A percentile compares a stretch with the other conserved stretches of the same genome.
Conservation (phyloP, 1,140 invertebrate species). For the Ostrea edulis region DNA sequence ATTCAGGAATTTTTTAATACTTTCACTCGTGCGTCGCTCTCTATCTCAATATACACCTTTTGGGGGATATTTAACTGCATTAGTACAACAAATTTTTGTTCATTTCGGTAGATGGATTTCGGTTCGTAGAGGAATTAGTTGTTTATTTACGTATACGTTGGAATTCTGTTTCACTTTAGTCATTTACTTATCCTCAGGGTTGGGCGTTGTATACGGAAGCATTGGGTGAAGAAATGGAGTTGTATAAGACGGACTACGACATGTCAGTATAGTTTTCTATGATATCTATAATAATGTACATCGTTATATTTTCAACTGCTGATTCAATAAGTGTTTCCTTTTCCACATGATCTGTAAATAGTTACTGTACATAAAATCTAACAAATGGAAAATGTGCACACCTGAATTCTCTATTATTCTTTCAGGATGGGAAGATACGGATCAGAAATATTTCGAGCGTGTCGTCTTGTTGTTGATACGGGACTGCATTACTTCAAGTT, state of each 20-base stretch:
- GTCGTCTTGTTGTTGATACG: conserved; percentile 79
- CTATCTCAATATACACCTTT: too few relatives aligned
- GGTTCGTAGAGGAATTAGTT: too few relatives aligned
- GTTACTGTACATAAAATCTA: too few relatives aligned
- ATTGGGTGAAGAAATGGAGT: conserved; percentile 76
- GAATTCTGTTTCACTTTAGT: background rate
- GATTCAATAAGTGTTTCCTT: too few relatives aligned
- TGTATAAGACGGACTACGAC: conserved; percentile 65
- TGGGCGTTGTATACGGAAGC: conserved; percentile 80
- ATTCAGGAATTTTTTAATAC: too few relatives aligned
- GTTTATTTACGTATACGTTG: background rate
- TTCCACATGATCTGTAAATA: too few relatives aligned
- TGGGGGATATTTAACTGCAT: background rate
- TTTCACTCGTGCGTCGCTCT: too few relatives aligned
- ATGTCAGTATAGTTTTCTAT: conserved; percentile 62
- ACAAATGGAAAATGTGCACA: too few relatives aligned
- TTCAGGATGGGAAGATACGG: conserved; percentile 75
- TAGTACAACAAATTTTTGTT: background rate
- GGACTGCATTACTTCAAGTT: conserved; percentile 79
- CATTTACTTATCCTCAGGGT: conserved; percentile 66
- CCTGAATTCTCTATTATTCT: background rate
- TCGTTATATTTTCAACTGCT: too few relatives aligned
- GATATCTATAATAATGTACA: too few relatives aligned
- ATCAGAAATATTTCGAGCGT: conserved; percentile 77
- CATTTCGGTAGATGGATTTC: background rate